Evolutionary conservation across 1,140 invertebrate species (phyloP), one percentile per base, ranked within the genome.

Genomic region (Atta texana): DNA sequence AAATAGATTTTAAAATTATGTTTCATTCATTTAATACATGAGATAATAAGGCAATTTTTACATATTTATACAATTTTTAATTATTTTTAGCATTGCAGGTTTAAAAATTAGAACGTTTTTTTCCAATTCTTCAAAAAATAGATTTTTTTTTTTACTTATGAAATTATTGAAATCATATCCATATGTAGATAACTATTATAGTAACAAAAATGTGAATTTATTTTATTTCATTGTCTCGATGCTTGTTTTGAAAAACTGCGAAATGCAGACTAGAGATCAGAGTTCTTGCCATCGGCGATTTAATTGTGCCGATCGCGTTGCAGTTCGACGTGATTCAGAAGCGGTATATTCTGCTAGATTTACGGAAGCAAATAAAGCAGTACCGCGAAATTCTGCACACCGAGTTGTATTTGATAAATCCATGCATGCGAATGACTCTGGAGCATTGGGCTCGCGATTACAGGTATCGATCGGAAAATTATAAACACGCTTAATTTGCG

Each of bases 381-480:
- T 34, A 49, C 18, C 76, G 69, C 3, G 68, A 80, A 24, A 66
- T 77, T 63, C 57, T 94, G 51, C 24, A 71, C 68, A 63, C 85
- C 12, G 87, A 92, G 85, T 90, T 94, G 81, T 78, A 92, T 77
- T 86, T 95, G 8, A 87, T 94, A 76, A 95, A 95, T 92, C 94
- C 95, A 4, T 94, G 94, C 39, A 94, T 95, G 93, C 93, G 81
- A 63, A 85, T 90, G 69, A 93, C 90, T 34, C 91, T 95, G 76
- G 92, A 93, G 44, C 85, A 88, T 44, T 95, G 94, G 94, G 72
- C 87, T n/a, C 53, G 82, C 39, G 84, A 93, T 88, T 95, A 87
- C 55, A 34, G 76, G 90, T 91, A 91, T 57, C 44, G 4, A 49
- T 69, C 34, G n/a, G 0, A 16, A n/a, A n/a, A 68, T 64, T n/a